Evolutionary conservation across 2,888 invertebrate species (phyloP).

Genomic region (Odontomyia ornata): DNA sequence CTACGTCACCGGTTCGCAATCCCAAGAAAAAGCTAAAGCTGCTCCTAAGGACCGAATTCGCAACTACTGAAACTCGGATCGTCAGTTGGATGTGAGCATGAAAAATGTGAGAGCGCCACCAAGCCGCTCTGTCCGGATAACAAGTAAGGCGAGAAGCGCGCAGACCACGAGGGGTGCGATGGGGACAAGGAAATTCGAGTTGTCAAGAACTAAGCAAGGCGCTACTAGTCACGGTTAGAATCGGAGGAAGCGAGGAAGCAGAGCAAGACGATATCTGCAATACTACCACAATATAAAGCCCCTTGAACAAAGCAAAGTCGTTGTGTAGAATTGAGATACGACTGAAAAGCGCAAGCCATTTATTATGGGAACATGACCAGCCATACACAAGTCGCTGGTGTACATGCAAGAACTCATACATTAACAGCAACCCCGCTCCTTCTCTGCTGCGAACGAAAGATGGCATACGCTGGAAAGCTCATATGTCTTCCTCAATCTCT

Average conservation of each 20-base stretch:
- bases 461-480: not conserved
- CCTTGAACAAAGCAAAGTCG: not conserved
- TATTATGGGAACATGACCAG: not conserved
- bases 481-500: not conserved
- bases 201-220: slow-evolving; percentile 13
- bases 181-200: slow-evolving; percentile 29
- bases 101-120: slow-evolving; percentile 40
- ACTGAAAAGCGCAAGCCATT: not conserved
- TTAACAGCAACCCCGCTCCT: not conserved
- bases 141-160: slow-evolving; percentile 1
- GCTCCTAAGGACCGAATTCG: slow-evolving; percentile 50
- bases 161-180: not conserved
- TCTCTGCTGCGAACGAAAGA: not conserved
- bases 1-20: slow-evolving; percentile 64
- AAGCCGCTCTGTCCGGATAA: not conserved
- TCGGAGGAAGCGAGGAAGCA: slow-evolving; percentile 12
- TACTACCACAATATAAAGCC: slow-evolving; percentile 1
- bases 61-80: slow-evolving; percentile 40
- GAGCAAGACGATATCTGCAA: slow-evolving; percentile 12
- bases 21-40: slow-evolving; percentile 45
- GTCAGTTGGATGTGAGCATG: slow-evolving; percentile 35
- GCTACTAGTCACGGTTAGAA: not conserved
- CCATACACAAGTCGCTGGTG: not conserved
- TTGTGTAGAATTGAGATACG: not conserved
- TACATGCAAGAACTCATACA: not conserved